Evolutionary conservation across 2,113 vertebrate species (phyloP).

Genomic region (Dryoscopus gambensis): DNA sequence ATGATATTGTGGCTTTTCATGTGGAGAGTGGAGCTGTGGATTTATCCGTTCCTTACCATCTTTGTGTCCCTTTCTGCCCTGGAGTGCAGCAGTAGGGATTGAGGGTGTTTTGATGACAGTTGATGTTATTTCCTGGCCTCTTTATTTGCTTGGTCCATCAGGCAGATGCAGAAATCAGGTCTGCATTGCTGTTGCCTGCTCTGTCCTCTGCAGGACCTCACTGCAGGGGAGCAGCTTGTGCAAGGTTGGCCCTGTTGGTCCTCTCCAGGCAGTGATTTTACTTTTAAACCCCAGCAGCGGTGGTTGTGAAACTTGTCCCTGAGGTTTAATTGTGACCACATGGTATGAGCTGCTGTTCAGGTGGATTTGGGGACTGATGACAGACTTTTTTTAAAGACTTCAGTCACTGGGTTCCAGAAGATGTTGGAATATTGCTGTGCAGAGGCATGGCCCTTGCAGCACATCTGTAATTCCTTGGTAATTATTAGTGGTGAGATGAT

Average conservation of each 20-base stretch:
- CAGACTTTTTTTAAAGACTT: not conserved
- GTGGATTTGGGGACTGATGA: not conserved
- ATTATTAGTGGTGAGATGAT: not conserved
- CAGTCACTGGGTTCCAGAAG: not conserved
- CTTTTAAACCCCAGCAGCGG: not conserved
- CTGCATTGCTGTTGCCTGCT: not conserved
- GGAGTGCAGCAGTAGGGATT: not conserved
- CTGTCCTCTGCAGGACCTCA: not conserved
- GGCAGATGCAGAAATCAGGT: not conserved
- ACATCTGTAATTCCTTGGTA: not conserved
- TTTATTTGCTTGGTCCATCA: not conserved
- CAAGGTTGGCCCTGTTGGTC: not conserved
- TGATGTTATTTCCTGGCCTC: not conserved
- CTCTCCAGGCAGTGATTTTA: not conserved
- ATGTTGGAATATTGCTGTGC: not conserved
- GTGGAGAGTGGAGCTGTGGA: accelerated
- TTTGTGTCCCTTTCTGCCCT: not conserved
- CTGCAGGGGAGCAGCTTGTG: not conserved
- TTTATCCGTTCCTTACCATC: not conserved
- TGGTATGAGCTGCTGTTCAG: accelerated
- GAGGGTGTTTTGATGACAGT: not conserved
- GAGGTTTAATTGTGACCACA: not conserved
- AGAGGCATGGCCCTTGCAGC: not conserved
- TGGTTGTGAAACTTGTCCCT: not conserved
- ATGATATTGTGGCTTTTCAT: not conserved